Conservation (phyloP, 2,797 vertebrate species). For the Protosalanx chinensis region DNA sequence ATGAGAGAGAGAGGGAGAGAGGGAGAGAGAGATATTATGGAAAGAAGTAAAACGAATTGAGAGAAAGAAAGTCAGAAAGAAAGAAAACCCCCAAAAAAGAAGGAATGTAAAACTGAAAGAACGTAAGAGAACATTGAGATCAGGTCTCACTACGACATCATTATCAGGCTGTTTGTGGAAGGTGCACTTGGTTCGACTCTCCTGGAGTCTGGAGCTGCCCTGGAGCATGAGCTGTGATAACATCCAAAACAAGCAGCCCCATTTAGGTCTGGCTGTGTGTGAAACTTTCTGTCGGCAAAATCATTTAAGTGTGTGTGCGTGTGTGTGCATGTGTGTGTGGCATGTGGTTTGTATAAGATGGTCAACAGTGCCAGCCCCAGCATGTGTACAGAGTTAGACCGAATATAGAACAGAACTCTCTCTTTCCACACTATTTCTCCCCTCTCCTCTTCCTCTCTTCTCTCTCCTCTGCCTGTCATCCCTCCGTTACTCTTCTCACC, state of each 20-base stretch:
- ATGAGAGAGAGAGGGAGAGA: no score
- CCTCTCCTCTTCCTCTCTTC: constrained; percentile 12
- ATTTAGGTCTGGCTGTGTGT: neutral
- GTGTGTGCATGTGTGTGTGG: neutral
- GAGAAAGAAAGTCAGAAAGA: neutral
- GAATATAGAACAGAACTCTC: constrained; percentile 4
- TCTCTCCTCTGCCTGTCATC: neutral
- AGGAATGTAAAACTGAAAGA: neutral
- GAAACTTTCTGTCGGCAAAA: no score
- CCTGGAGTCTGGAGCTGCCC: neutral
- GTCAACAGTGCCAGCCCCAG: constrained; percentile 20
- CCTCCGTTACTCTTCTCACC: no score
- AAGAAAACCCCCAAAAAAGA: neutral
- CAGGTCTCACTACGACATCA: neutral
- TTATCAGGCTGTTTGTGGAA: neutral
- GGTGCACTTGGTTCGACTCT: no score
- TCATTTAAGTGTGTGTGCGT: neutral
- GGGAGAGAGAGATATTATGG: constrained; percentile 35
- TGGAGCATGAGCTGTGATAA: neutral
- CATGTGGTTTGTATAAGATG: constrained; percentile 9
- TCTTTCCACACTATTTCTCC: constrained; percentile 17
- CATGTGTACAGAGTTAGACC: constrained; percentile 28
- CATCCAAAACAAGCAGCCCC: neutral
- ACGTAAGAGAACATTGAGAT: neutral
- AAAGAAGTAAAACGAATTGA: constrained; percentile 12